Base-by-base conservation (phyloP, 1,140 invertebrate species). In the Megathymus violae region DNA sequence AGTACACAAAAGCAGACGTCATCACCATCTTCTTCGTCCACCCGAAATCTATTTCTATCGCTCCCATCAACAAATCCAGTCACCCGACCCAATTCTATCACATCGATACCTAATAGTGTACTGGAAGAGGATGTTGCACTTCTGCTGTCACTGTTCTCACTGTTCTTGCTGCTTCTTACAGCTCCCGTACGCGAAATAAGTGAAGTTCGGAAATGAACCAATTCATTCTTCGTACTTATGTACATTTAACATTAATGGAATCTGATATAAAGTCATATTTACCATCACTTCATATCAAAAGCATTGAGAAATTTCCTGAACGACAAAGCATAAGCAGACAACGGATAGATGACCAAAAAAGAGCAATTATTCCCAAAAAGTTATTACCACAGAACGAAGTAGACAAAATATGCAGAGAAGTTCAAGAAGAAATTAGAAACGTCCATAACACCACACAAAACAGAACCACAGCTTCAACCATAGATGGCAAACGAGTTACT, bases 301-400 rank as follows among this genome's bases (percentile, higher is more conserved):
- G 65, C 48, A 31, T 31, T 16, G 46, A 67, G 16, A 54, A 65
- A 63, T 70, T 31, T 15, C 67, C 71, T 10, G 22, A 67, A 2
- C 60, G 65, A 54, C 1, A 48, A 9, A 11, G 3, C 10, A 62
- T 52, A n/a, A 67, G 41, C 6, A 17, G 54, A 22, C 71, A 74
- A 50, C 16, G 71, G 11, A 4, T 74, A 69, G 67, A 67, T 4
- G 64, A 74, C 15, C 71, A 69, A 48, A 41, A 62, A 10, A 34
- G 64, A 52, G 64, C 67, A 7, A 70, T 70, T 10, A 48, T 65
- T 2, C 50, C n/a, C 47, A 7, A 72, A 38, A 67, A 67, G 14
- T 34, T 69, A 34, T n/a, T 69, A 27, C 40, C 60, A 43, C 54
- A 46, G 14, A 15, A 16, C n/a, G 31, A 4, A 13, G 17, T 69